Evolutionary conservation across 2,888 invertebrate genomes (phyloP), one percentile per base, ranked within the genome.

Genomic region (Prosopocoilus inquinatus): DNA sequence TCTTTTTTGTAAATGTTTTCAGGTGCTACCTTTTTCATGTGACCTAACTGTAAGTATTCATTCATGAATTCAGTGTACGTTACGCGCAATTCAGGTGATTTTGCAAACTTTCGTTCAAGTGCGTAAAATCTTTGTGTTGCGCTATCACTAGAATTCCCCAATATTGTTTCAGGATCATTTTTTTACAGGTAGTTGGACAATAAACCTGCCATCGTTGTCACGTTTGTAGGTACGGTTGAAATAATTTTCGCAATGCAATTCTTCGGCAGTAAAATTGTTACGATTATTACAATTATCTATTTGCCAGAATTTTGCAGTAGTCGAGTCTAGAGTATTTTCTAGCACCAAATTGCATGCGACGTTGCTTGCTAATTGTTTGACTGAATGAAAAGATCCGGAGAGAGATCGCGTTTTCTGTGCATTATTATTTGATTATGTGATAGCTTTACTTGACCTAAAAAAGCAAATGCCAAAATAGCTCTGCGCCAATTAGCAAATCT

Each of bases 101-200:
- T 56, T 11, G 9, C 1, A 5, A 61, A 47, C 41, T 45, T 52
- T 28, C 43, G 34, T 49, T 66, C 64, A 8, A 64, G 35, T n/a
- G 39, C 35, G 9, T 49, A 38, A 52, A 65, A 63, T 12, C 62
- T 33, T 11, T 57, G 59, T 5, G 38, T 44, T 7, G 66, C 63
- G n/a, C 34, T 53, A 5, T 43, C 11, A 43, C 35, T 47, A 4
- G 63, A 61, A 9, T 59, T 51, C 32, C 61, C 66, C 38, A 64
- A 55, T 16, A 16, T 2, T 16, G 2, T 16, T 16, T 16, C 16
- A 16, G 16, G 16, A 16, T 16, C 16, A 16, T n/a, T 16, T 16
- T 16, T 16, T 16, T 16, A 16, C 16, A 16, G 16, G 16, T 16
- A 16, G n/a, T n/a, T n/a, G n/a, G n/a, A n/a, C n/a, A n/a, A n/a